These are phyloP conservation scores for Drosophila sp. DNA, from an alignment of 1,140 invertebrate species.

Conservation along the genomic window DNA sequence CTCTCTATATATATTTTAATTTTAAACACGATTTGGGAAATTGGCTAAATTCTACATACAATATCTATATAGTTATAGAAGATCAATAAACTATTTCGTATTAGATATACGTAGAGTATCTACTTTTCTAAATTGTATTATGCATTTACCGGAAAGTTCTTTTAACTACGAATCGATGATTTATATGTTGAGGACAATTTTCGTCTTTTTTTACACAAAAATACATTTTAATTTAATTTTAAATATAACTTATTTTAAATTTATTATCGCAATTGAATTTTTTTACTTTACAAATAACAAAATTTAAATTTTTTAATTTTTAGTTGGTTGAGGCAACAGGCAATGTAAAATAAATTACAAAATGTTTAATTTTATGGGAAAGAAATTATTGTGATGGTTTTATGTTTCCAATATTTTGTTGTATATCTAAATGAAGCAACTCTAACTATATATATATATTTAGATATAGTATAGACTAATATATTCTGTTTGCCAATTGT, in stretches of 20 bases:
- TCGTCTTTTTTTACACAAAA: conserved; percentile 37
- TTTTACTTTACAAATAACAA: conserved; percentile 71
- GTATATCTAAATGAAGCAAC: conserved; percentile 36
- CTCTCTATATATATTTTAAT: conserved; percentile 19
- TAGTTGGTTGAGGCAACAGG: conserved; percentile 44
- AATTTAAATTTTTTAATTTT: conserved; percentile 40
- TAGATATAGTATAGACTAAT: conserved; percentile 45
- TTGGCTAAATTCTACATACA: conserved; percentile 64
- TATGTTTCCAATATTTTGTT: neutral
- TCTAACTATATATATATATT: conserved; percentile 55
- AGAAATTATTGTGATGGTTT: conserved; percentile 10
- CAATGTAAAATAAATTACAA: conserved; percentile 62
- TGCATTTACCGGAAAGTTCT: conserved; percentile 28
- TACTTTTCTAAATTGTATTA: conserved; percentile 21
- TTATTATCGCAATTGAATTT: conserved; percentile 51
- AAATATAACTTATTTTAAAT: conserved; percentile 53
- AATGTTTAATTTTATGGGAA: conserved; percentile 44
- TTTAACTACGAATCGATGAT: conserved; percentile 35
- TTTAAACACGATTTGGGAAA: conserved; percentile 60
- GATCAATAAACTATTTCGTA: conserved; percentile 51
- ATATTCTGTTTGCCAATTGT: conserved; percentile 40
- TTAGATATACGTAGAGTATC: conserved; percentile 41
- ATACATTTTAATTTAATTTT: conserved; percentile 31
- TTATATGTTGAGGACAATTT: conserved; percentile 3
- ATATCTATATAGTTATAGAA: conserved; percentile 38